Evolutionary conservation across 2,888 invertebrate species (phyloP).

Genomic region (Lypha dubia): DNA sequence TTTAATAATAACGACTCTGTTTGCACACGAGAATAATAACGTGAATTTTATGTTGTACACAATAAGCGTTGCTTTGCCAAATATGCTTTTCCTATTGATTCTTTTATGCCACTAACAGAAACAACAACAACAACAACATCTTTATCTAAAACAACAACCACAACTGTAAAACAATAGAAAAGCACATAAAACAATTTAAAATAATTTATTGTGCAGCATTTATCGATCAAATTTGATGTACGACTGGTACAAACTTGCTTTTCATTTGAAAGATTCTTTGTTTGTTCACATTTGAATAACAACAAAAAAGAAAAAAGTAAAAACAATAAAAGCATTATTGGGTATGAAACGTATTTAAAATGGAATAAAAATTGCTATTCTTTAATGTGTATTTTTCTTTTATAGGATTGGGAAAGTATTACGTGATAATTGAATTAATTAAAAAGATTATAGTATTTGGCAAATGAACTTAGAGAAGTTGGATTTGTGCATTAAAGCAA

Average conservation of each 20-base stretch:
- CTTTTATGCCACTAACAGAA: slow-evolving; percentile 18
- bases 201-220: slow-evolving; percentile 68
- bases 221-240: slow-evolving; percentile 62
- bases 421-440: slow-evolving; percentile 57
- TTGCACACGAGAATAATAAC: neutral
- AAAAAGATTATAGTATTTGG: slow-evolving; percentile 35
- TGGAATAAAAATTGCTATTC: neutral
- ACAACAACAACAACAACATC: slow-evolving; percentile 3
- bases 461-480: neutral
- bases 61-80: slow-evolving; percentile 50
- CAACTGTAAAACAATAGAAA: slow-evolving; percentile 29
- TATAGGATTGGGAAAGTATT: neutral
- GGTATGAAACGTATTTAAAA: slow-evolving; percentile 7
- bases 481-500: neutral
- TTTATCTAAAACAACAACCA: neutral
- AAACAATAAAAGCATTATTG: neutral
- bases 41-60: slow-evolving; percentile 39
- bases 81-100: slow-evolving; percentile 56
- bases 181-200: slow-evolving; percentile 63
- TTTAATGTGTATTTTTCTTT: neutral
- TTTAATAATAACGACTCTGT: neutral
- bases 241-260: slow-evolving; percentile 58
- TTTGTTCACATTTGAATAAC: slow-evolving; percentile 3
- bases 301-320: neutral
- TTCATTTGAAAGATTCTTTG: slow-evolving; percentile 49